Evolutionary conservation across 1,140 invertebrate genomes (phyloP).

Genomic region (Arion vulgaris): DNA sequence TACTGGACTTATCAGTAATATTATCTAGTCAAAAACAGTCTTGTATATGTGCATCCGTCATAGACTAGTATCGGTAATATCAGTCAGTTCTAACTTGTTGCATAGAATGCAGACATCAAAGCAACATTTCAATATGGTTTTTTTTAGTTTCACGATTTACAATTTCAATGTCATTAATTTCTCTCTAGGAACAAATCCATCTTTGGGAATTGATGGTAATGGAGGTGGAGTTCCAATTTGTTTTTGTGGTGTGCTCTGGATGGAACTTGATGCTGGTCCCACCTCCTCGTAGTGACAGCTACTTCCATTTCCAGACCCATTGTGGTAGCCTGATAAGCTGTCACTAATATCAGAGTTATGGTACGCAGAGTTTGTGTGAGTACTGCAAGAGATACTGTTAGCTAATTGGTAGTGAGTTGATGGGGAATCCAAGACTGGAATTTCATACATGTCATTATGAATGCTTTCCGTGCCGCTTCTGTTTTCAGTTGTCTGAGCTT

Average conservation of each 20-base stretch:
- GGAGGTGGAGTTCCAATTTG: conserved; percentile 36
- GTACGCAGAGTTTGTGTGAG: conserved; percentile 30
- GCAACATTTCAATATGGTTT: no score
- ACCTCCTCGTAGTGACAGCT: conserved; percentile 50
- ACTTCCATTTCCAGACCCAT: conserved; percentile 33
- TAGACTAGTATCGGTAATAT: no score
- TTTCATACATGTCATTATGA: conserved; percentile 48
- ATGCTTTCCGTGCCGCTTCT: background rate
- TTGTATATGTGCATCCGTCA: no score
- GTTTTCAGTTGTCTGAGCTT: background rate
- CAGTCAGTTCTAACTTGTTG: no score
- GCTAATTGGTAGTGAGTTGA: conserved; percentile 21
- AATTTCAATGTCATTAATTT: conserved; percentile 1
- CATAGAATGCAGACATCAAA: no score
- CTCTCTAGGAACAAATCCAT: conserved; percentile 34
- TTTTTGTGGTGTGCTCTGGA: conserved; percentile 19
- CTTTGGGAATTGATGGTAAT: conserved; percentile 39
- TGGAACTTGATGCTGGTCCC: conserved; percentile 29
- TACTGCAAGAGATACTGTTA: background rate
- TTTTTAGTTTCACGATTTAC: background rate
- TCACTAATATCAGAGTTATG: conserved; percentile 37
- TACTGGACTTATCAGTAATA: no score
- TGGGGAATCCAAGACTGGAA: conserved; percentile 32
- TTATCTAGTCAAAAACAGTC: no score
- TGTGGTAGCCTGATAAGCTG: conserved; percentile 40